Evolutionary conservation across 2,113 vertebrate species (phyloP), one percentile per base, ranked within the genome.

Genomic region (Chaetodon auriga): DNA sequence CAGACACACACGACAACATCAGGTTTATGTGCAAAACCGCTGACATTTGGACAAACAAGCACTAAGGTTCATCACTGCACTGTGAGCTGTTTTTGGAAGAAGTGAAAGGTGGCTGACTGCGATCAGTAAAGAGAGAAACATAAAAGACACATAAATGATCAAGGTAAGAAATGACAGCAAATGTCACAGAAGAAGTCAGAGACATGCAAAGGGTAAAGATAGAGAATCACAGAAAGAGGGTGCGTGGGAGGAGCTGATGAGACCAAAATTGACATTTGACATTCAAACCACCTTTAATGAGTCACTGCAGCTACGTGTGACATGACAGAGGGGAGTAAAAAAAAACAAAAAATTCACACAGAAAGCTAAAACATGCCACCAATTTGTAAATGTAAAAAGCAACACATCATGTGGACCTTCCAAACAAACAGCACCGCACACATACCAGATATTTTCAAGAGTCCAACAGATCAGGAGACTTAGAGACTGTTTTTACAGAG

Each of bases 251-350:
- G 14, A 69, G 65, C 80, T 78, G 80, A 89, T 41, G 82, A 76
- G 72, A 80, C 49, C 64, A 55, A 78, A 83, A 48, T 7, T 81
- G 86, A 89, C 80, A 72, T 83, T 68, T 88, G 83, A 86, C 85
- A 88, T 90, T 87, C 71, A 48, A 82, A 87, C 64, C 54, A 60
- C 73, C 55, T 88, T 87, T 81, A 88, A 88, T 87, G 80, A 89
- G 85, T 77, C 70, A 57, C 71, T 11, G 25, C 51, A 54, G 71
- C 38, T 62, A 30, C 0, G 8, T 38, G 53, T 60, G 23, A 58
- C 19, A 38, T 4, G 1, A 53, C 48, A 61, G 68, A 41, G 45
- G 16, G 65, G 58, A 61, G 36, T 12, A 60, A 69, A 80, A 81
- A 77, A 48, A 81, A 45, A 54, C 36, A 41, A 46, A 81, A 68